phyloP scores from a whole-genome alignment of 2,113 vertebrate genomes.

The Thymallus thymallus region DNA sequence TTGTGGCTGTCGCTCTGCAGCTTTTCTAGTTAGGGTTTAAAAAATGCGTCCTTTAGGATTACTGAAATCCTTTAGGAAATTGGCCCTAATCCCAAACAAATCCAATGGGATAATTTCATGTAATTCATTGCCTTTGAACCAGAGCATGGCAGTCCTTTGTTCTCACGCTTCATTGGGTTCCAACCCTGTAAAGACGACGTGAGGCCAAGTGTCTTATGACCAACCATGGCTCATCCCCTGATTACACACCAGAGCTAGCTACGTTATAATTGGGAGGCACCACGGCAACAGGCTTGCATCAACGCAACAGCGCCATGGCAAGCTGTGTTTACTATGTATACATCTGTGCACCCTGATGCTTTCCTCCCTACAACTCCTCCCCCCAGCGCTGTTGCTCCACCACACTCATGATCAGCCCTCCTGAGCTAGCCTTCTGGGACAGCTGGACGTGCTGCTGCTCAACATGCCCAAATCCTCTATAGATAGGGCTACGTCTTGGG shows the following conservation, averaged over 20 bases:
- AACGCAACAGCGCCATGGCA: conserved; percentile 44
- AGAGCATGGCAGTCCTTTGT: conserved; percentile 30
- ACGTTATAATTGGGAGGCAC: background rate
- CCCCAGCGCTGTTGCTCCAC: background rate
- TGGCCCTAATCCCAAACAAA: conserved; percentile 62
- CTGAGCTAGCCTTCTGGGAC: background rate
- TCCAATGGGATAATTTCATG: conserved; percentile 32
- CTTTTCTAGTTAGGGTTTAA: conserved; percentile 34
- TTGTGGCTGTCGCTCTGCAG: conserved; percentile 31
- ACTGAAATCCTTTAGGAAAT: conserved; percentile 55
- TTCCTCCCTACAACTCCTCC: background rate
- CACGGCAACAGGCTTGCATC: conserved; percentile 47
- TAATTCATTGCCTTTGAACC: conserved; percentile 41
- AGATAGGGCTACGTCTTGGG: too few species aligned
- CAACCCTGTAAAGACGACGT: conserved; percentile 14
- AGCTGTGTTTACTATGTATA: conserved; percentile 40
- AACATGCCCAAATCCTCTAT: background rate
- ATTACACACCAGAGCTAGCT: conserved; percentile 23
- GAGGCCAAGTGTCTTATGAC: conserved; percentile 39
- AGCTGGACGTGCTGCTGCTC: background rate
- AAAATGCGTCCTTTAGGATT: conserved; percentile 51
- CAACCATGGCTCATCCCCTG: conserved; percentile 14
- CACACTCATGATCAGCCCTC: background rate
- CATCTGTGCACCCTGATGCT: background rate
- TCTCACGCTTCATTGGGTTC: conserved; percentile 32